Evolutionary conservation across 2,888 invertebrate species (phyloP).

Genomic region (Eristalis intricaria): DNA sequence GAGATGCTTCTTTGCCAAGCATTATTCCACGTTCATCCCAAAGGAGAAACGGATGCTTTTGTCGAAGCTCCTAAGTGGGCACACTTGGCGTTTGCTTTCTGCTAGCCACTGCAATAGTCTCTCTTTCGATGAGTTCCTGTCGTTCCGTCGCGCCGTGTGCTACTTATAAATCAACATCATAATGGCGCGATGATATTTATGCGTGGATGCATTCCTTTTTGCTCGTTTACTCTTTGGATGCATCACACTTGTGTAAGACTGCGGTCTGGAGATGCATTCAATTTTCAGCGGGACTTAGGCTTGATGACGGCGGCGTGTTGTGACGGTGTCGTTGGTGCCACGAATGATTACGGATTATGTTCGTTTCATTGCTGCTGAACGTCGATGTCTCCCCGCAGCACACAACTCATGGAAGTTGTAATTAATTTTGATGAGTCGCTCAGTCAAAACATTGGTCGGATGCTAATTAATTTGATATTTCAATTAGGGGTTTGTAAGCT

Average conservation of each 20-base stretch:
- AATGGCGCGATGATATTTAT: constrained; percentile 42
- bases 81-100: constrained; percentile 27
- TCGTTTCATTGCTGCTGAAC: not conserved
- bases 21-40: constrained; percentile 5
- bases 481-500: not conserved
- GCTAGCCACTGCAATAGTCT: not conserved
- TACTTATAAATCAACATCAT: constrained; percentile 54
- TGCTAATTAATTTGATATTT: constrained; percentile 2
- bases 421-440: constrained; percentile 1
- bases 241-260: constrained; percentile 7
- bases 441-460: not conserved
- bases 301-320: constrained; percentile 45
- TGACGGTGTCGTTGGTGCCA: constrained; percentile 34
- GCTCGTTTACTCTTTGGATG: not conserved
- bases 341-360: not conserved
- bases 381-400: not conserved
- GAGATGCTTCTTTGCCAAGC: constrained; percentile 8
- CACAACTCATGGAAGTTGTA: not conserved
- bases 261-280: constrained; percentile 31
- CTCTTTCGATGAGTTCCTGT: not conserved
- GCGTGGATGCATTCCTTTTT: constrained; percentile 32
- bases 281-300: constrained; percentile 41
- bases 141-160: not conserved
- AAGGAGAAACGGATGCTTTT: constrained; percentile 40
- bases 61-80: constrained; percentile 36